Percentiles rank a stretch among this genome's conserved stretches.
These are phyloP conservation scores for Lonchura striata DNA, from an alignment of 2,113 vertebrate species.

Conservation along the genomic window DNA sequence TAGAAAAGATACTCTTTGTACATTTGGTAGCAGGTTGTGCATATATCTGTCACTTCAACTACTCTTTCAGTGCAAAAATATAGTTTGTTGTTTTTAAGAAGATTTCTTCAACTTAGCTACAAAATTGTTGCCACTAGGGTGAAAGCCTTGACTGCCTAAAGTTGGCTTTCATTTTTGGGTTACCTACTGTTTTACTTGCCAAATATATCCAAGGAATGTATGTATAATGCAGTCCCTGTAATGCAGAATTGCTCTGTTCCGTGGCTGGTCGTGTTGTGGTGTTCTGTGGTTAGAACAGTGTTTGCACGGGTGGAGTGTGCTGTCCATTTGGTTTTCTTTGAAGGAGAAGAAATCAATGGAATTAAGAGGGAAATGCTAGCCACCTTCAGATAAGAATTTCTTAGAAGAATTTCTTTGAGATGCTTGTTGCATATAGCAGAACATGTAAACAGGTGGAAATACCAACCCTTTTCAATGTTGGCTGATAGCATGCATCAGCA, in stretches of 20 bases:
- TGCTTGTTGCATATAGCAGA: neutral
- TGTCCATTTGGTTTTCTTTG: neutral
- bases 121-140: neutral
- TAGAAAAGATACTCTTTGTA: neutral
- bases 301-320: neutral
- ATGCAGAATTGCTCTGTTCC: neutral
- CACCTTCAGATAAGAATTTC: neutral
- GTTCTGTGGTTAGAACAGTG: neutral
- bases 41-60: neutral
- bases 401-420: neutral
- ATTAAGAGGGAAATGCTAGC: neutral
- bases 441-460: neutral
- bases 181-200: neutral
- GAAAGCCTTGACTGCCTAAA: neutral
- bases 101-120: neutral
- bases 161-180: neutral
- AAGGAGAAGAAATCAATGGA: neutral
- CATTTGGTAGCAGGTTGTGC: neutral
- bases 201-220: neutral
- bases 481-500: neutral
- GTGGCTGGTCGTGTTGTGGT: rapidly evolving
- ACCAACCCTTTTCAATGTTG: neutral
- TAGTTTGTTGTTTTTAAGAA: neutral
- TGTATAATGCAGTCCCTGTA: neutral
- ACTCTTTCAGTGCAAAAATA: neutral